Base-by-base conservation (phyloP, 2,113 vertebrate species). In the Phasianus colchicus region DNA sequence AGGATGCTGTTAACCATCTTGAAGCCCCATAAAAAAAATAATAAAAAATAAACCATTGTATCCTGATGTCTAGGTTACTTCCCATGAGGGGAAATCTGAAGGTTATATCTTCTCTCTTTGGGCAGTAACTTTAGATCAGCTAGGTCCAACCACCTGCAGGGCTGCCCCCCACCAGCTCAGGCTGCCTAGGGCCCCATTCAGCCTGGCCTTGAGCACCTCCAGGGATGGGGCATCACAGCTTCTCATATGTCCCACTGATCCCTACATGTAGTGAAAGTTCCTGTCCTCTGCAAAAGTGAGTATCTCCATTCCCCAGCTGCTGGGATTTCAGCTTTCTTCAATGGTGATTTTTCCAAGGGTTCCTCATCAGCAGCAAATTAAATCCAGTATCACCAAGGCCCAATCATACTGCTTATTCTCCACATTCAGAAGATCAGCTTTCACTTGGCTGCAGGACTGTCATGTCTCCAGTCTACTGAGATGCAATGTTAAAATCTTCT, bases 341-440 rank as follows among this genome's bases (percentile, higher is more conserved):
- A 54, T 7, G 40, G 17, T 29, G 52, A 54, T 54, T 92, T 79
- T 34, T 87, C 30, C 52, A 9, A 70, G 71, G 54, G 47, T 43
- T 85, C 32, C 43, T 43, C 57, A 5, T 38, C 30, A 58, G 43
- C 45, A 92, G 63, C 45, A 92, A 87, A 89, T n/a, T 76, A 76
- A 89, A 92, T 70, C 9, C 63, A 85, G 12, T 24, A 70, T 18
- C 63, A 40, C 45, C 48, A 11, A 87, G 67, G 60, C 69, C 40
- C 89, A 84, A 52, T 3, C 19, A 6, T 20, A 87, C 15, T 54
- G 16, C 52, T 54, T 54, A 60, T 52, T 65, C 27, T 38, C 25
- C 52, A 70, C 38, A 58, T 13, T 48, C 17, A 48, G 45, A 95
- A 54, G 16, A 50, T 61, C 70, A 95, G 36, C 70, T 54, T 86